phyloP scores from a whole-genome alignment of 2,113 vertebrate genomes.

The Chlorodrepanis virens region DNA sequence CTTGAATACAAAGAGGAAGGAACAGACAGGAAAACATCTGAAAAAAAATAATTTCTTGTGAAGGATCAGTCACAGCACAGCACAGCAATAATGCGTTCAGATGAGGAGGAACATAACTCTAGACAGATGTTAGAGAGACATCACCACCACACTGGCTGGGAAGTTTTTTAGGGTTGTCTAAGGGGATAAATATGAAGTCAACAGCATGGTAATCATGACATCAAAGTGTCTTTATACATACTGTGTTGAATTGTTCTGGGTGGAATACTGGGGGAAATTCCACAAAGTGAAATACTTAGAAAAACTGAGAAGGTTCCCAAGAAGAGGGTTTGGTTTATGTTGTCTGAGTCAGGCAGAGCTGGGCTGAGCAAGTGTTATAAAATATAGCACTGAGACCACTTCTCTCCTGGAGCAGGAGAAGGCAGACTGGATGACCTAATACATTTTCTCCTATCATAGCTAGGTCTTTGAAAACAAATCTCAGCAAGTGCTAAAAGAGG shows the following conservation, averaged over 20 bases:
- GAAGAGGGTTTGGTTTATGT: background rate
- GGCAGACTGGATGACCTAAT: background rate
- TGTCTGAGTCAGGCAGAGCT: background rate
- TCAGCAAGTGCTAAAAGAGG: background rate
- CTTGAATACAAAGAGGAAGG: background rate
- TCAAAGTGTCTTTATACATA: background rate
- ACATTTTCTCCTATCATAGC: background rate
- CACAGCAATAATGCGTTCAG: background rate
- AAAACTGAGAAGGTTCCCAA: background rate
- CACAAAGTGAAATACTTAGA: background rate
- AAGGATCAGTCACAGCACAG: background rate
- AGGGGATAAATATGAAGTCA: background rate
- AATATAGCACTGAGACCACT: background rate
- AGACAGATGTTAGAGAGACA: background rate
- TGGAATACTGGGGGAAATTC: background rate
- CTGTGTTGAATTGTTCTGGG: background rate
- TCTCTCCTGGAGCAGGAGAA: background rate
- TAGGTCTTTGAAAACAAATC: conserved; percentile 11
- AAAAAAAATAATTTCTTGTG: background rate
- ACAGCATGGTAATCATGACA: background rate
- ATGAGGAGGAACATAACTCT: background rate
- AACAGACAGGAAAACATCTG: background rate
- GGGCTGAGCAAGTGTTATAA: background rate
- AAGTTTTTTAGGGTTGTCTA: background rate
- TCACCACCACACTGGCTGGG: background rate